phyloP scores from a whole-genome alignment of 2,888 invertebrate genomes.

The Nomada ruficornis region DNA sequence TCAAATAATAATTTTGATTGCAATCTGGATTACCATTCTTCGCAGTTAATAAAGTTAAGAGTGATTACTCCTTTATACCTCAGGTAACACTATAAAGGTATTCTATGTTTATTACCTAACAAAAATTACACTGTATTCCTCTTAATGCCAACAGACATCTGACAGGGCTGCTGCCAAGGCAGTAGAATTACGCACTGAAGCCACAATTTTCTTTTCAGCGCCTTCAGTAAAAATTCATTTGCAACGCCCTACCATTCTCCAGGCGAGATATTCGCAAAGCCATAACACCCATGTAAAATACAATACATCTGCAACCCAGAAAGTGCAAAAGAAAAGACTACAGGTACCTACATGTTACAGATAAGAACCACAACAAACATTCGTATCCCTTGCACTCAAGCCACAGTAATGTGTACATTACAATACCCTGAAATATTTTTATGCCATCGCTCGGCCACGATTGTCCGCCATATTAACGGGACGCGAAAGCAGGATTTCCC shows the following conservation, averaged over 20 bases:
- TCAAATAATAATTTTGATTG: too few relatives aligned
- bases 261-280: neutral
- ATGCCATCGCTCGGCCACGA: neutral
- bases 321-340: slow-evolving; percentile 3
- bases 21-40: too few relatives aligned
- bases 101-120: too few relatives aligned
- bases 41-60: too few relatives aligned
- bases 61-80: too few relatives aligned
- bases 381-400: neutral
- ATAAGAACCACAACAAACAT: neutral
- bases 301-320: neutral
- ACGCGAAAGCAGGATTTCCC: neutral
- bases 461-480: slow-evolving; percentile 1
- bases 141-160: too few relatives aligned
- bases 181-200: neutral
- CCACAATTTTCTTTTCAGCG: neutral
- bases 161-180: too few relatives aligned
- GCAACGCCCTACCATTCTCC: neutral
- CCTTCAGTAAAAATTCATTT: slow-evolving; percentile 8
- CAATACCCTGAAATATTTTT: neutral
- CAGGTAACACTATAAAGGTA: too few relatives aligned
- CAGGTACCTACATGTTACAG: neutral
- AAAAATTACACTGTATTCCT: too few relatives aligned
- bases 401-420: neutral
- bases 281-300: slow-evolving; percentile 16